Percentiles rank a stretch among this genome's conserved stretches.
phyloP scores from a whole-genome alignment of 2,113 vertebrate species.

The Elachura formosa region DNA sequence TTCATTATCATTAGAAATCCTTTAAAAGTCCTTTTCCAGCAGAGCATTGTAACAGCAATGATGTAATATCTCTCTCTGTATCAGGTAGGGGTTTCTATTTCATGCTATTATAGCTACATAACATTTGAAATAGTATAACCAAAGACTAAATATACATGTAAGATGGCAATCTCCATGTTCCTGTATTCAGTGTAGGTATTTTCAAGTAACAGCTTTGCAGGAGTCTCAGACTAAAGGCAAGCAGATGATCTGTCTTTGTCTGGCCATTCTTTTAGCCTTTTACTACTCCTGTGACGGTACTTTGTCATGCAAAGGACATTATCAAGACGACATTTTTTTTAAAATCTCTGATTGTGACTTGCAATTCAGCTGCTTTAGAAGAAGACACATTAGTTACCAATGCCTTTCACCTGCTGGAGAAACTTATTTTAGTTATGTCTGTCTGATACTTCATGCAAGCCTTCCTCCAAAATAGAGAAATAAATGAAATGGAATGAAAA shows the following conservation, averaged over 20 bases:
- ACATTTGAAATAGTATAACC: constrained; percentile 5
- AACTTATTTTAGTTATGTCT: constrained; percentile 36
- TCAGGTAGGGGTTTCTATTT: constrained; percentile 6
- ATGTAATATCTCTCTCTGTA: background rate
- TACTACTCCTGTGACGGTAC: background rate
- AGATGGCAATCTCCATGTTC: background rate
- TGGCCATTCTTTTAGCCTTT: constrained; percentile 3
- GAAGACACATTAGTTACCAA: constrained; percentile 20
- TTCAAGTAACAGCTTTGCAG: background rate
- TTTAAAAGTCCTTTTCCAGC: constrained; percentile 43
- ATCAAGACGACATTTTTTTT: background rate
- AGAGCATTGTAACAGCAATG: background rate
- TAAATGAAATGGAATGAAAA: constrained; percentile 60
- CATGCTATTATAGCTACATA: background rate
- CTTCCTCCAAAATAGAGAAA: constrained; percentile 43
- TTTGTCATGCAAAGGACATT: background rate
- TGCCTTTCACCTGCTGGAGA: constrained; percentile 9
- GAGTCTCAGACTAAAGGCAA: background rate
- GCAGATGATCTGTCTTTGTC: background rate
- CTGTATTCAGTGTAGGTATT: background rate
- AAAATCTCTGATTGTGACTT: background rate
- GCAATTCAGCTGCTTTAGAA: constrained; percentile 12
- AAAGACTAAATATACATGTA: background rate
- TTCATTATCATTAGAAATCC: constrained; percentile 71
- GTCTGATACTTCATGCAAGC: background rate